A percentile compares a stretch with the other conserved stretches of the same genome.
Conservation (phyloP, 2,113 vertebrate genomes). For the Cyanoderma ruficeps region DNA sequence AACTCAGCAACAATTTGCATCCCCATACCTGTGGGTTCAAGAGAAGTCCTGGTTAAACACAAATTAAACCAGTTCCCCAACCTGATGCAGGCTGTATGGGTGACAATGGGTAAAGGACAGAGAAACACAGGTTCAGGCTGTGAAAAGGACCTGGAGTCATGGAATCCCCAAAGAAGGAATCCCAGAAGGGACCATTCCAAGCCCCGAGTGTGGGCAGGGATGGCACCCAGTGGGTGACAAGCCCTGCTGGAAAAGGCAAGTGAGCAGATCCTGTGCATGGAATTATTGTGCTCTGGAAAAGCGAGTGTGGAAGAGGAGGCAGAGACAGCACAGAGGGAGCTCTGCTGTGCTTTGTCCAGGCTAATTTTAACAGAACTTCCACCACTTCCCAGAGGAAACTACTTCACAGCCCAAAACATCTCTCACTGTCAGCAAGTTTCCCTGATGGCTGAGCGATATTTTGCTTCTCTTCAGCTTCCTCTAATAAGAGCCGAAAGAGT, state of each 20-base stretch:
- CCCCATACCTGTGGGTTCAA: background rate
- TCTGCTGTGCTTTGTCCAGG: background rate
- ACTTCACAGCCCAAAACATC: slow-evolving; percentile 54
- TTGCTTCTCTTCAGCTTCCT: slow-evolving; percentile 34
- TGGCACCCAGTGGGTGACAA: background rate
- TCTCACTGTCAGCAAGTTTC: slow-evolving; percentile 63
- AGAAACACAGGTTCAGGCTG: background rate
- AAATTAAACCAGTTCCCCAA: background rate
- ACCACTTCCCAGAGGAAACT: slow-evolving; percentile 64
- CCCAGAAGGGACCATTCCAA: background rate
- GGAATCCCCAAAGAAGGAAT: background rate
- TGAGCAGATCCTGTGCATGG: background rate
- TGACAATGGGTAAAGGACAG: accelerated
- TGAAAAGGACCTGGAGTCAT: background rate
- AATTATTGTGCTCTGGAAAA: background rate
- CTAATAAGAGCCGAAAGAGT: background rate
- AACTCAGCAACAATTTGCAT: background rate
- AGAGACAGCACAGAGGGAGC: background rate
- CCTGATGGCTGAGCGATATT: slow-evolving; percentile 23
- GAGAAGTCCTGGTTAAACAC: background rate
- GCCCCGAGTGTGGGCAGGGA: background rate
- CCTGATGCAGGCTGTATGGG: background rate
- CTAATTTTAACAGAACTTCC: slow-evolving; percentile 66
- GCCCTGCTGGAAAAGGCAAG: background rate
- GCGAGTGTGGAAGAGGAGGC: background rate